Evolutionary conservation across 2,888 invertebrate genomes (phyloP).

Genomic region (Megastigmus dorsalis): DNA sequence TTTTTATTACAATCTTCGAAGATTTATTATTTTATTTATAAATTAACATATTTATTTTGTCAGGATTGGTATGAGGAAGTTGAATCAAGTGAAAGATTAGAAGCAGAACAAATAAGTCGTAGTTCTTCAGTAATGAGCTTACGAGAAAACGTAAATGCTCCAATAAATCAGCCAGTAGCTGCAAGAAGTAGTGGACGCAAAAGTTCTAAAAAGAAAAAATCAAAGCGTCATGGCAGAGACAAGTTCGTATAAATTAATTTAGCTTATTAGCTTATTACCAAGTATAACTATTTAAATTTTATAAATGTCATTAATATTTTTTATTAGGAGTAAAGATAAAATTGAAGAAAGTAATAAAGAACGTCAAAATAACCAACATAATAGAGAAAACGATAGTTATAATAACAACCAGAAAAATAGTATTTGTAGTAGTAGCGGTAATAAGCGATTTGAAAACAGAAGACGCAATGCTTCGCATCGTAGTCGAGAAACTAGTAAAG

Average conservation of each 20-base stretch:
- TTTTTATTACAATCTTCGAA: constrained; percentile 3
- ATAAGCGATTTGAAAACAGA: constrained; percentile 66
- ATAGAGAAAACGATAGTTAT: constrained; percentile 69
- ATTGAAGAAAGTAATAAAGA: constrained; percentile 68
- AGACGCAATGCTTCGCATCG: constrained; percentile 66
- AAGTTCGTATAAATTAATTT: constrained; percentile 58
- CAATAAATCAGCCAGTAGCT: constrained; percentile 72
- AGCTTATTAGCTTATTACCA: constrained; percentile 32
- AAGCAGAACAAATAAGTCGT: constrained; percentile 76
- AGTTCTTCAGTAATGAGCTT: constrained; percentile 77
- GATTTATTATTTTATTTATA: not conserved
- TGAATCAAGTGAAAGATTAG: constrained; percentile 75
- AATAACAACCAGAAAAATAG: constrained; percentile 67
- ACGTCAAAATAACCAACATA: constrained; percentile 71
- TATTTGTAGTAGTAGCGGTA: constrained; percentile 55
- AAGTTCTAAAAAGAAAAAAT: constrained; percentile 73
- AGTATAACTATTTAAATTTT: not conserved
- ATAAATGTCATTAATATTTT: not conserved
- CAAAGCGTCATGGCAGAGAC: constrained; percentile 57
- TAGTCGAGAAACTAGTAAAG: constrained; percentile 75
- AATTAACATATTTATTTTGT: not conserved
- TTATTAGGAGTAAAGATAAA: constrained; percentile 66
- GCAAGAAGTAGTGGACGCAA: constrained; percentile 72
- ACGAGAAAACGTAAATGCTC: constrained; percentile 64
- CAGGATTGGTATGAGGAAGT: constrained; percentile 81